phyloP scores from a whole-genome alignment of 2,888 invertebrate species.

The Volucella bombylans region DNA sequence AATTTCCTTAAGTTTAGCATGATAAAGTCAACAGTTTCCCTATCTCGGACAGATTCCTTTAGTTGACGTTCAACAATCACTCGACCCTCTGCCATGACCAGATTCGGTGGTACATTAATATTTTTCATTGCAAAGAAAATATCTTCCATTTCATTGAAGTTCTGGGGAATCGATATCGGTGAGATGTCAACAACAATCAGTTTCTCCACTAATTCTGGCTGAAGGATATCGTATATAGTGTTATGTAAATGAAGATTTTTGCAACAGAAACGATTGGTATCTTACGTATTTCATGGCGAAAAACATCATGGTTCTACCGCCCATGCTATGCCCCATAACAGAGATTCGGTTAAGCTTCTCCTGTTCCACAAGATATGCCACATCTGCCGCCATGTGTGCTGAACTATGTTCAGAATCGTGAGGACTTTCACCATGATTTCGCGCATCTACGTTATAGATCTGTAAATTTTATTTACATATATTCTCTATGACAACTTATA shows the following conservation, averaged over 20 bases:
- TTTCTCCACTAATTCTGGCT: constrained; percentile 86
- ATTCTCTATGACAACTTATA: not conserved
- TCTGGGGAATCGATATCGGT: constrained; percentile 84
- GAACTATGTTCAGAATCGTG: constrained; percentile 90
- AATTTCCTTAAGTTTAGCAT: constrained; percentile 92
- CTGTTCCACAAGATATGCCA: constrained; percentile 86
- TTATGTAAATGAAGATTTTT: no score
- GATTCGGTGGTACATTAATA: constrained; percentile 85
- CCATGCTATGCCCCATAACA: constrained; percentile 96
- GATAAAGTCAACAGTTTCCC: constrained; percentile 88
- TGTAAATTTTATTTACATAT: constrained; percentile 49
- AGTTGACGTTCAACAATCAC: constrained; percentile 87
- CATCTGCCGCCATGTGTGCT: constrained; percentile 88
- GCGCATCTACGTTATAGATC: constrained; percentile 88
- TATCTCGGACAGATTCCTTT: constrained; percentile 83
- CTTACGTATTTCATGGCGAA: constrained; percentile 88
- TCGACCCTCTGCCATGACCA: constrained; percentile 88
- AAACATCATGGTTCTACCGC: constrained; percentile 95
- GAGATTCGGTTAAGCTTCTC: constrained; percentile 86
- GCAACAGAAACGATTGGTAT: not conserved
- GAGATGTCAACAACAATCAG: constrained; percentile 89
- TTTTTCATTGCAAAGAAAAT: constrained; percentile 86
- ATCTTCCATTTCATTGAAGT: constrained; percentile 85
- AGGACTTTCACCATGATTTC: constrained; percentile 97
- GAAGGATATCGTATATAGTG: constrained; percentile 53